Base-by-base conservation (phyloP, 30 jellyfish, hydroid and myxozoan species). In the Hydra vulgaris region DNA sequence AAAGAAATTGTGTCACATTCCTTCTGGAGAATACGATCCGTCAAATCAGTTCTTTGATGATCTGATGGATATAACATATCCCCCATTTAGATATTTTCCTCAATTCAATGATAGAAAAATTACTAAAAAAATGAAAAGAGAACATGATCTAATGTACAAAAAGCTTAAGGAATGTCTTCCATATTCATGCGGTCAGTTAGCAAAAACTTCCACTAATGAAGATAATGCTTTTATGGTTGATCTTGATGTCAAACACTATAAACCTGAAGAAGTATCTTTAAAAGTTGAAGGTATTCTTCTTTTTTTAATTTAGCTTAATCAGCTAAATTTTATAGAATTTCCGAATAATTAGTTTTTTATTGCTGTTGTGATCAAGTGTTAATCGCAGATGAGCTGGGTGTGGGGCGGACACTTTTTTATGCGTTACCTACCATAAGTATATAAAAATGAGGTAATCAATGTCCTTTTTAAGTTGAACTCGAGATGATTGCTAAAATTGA, bases 261-360 rank as follows among this genome's bases (percentile, higher is more conserved):
- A 76, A 73, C 89, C 89, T 18, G 89, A 82, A 52, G 89, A 82
- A 73, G 27, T 82, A 7, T 23, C 83, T 27, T 16, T 82, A 53
- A 82, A 82, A 82, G 89, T 82, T 8, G 89, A 82, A n/a, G 89
- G 89, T 82, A 61, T 40, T 86, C 12, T 40, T 40, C 12, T 3
- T 3, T 40, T 12, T 12, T 40, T 40, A 12, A 3, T 40, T 40
- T 40, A 40, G 12, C 5, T 3, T 40, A 40, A 3, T 40, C 12
- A 40, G 61, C 61, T 40, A 3, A 3, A 40, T 3, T 12, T 3
- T 40, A 12, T 40, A 3, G 12, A 40, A 12, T 12, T 40, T 40
- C 12, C 12, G 12, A n/a, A n/a, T n/a, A n/a, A n/a, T n/a, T 40
- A 40, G 12, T 40, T 3, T 40, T 40, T 40, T 40, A 3, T 40